Evolutionary conservation across 2,888 invertebrate species (phyloP).

Genomic region (Dromius quadrimaculatus): DNA sequence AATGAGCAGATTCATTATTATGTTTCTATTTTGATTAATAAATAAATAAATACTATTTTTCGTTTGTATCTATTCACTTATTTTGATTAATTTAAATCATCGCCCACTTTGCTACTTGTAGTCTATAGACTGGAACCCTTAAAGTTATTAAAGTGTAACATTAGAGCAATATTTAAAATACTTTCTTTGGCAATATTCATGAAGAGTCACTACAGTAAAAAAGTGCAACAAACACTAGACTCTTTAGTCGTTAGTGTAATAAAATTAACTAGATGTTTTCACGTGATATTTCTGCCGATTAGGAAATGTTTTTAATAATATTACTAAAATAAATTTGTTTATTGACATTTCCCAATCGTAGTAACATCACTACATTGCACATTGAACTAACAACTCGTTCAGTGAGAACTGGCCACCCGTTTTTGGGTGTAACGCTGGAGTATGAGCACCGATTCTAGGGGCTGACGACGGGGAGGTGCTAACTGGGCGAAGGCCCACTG

Average conservation of each 20-base stretch:
- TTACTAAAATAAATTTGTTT: not conserved
- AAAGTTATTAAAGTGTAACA: slow-evolving; percentile 24
- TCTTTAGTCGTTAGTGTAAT: slow-evolving; percentile 27
- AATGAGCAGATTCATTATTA: slow-evolving; percentile 30
- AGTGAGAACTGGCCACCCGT: not conserved
- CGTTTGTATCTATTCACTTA: slow-evolving; percentile 21
- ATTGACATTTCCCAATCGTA: not conserved
- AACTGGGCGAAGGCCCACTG: slow-evolving; percentile 37
- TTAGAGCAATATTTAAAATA: slow-evolving; percentile 49
- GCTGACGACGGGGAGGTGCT: slow-evolving; percentile 25
- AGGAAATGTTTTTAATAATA: not conserved
- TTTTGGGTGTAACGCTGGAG: not conserved
- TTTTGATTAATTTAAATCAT: slow-evolving; percentile 19
- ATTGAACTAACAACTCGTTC: slow-evolving; percentile 6
- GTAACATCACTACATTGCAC: slow-evolving; percentile 5
- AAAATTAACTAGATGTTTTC: slow-evolving; percentile 29
- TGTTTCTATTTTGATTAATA: slow-evolving; percentile 23
- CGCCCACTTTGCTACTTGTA: slow-evolving; percentile 21
- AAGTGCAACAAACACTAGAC: slow-evolving; percentile 40
- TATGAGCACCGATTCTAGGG: slow-evolving; percentile 1
- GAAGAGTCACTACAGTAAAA: slow-evolving; percentile 39
- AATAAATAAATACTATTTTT: slow-evolving; percentile 16
- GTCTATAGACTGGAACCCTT: slow-evolving; percentile 12
- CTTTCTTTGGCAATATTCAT: slow-evolving; percentile 50
- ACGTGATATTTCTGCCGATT: slow-evolving; percentile 1